Evolutionary conservation across 2,113 vertebrate species (phyloP).

Genomic region (Acinonyx jubatus): DNA sequence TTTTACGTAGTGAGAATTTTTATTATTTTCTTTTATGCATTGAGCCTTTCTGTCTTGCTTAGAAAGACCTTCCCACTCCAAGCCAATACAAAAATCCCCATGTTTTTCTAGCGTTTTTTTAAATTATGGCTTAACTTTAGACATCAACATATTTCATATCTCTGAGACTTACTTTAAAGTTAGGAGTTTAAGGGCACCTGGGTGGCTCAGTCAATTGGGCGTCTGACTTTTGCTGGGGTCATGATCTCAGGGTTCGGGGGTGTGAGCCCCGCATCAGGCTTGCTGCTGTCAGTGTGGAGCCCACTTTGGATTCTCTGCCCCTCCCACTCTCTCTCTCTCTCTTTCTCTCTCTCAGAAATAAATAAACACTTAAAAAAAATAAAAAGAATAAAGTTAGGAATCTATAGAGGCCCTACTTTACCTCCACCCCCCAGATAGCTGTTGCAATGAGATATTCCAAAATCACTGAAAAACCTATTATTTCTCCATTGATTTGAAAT

Average conservation of each 20-base stretch:
- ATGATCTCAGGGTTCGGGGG: too few species aligned
- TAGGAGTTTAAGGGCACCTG: neutral
- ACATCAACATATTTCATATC: neutral
- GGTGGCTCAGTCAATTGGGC: too few species aligned
- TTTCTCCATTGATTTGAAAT: neutral
- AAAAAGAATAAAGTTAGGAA: neutral
- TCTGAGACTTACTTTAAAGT: neutral
- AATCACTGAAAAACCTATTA: neutral
- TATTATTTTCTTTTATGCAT: neutral
- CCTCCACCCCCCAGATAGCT: neutral
- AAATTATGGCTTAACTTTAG: neutral
- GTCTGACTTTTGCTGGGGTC: too few species aligned
- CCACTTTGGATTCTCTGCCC: too few species aligned
- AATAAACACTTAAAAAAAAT: too few species aligned
- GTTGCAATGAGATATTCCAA: neutral
- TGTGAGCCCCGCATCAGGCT: too few species aligned
- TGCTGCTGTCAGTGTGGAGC: too few species aligned
- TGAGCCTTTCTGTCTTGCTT: neutral
- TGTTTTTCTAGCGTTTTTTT: neutral
- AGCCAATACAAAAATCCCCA: neutral
- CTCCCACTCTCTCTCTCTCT: too few species aligned
- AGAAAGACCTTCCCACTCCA: neutral
- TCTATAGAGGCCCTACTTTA: neutral
- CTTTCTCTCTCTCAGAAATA: too few species aligned
- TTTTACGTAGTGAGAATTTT: neutral